A percentile compares a stretch with the other conserved stretches of the same genome.
phyloP scores from a whole-genome alignment of 2,113 vertebrate species.

The Melozone crissalis region DNA sequence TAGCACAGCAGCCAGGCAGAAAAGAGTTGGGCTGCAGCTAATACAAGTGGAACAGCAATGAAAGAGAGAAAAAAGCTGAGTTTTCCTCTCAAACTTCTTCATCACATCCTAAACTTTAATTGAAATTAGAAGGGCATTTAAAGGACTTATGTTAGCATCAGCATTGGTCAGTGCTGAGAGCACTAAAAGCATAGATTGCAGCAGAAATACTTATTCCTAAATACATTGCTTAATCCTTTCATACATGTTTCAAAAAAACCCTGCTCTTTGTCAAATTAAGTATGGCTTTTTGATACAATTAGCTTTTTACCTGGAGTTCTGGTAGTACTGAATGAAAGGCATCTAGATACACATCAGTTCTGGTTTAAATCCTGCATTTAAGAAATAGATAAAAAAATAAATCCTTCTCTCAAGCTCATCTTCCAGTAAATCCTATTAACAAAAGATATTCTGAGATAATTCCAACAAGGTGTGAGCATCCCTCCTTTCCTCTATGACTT shows the following conservation, averaged over 20 bases:
- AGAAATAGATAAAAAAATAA: not conserved
- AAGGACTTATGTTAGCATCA: not conserved
- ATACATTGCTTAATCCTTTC: not conserved
- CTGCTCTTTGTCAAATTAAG: not conserved
- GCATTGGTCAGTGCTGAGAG: not conserved
- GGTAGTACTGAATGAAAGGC: not conserved
- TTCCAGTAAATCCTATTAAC: conserved; percentile 13
- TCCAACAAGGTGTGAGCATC: not conserved
- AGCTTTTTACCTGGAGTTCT: not conserved
- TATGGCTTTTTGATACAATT: not conserved
- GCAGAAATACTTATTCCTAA: not conserved
- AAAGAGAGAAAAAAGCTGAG: not conserved
- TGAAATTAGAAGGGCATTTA: not conserved
- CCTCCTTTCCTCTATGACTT: not conserved
- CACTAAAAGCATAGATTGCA: not conserved
- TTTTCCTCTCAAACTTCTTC: not conserved
- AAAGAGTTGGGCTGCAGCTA: not conserved
- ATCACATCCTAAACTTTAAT: not conserved
- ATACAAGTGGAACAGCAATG: not conserved
- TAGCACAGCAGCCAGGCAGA: not conserved
- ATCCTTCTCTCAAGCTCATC: not conserved
- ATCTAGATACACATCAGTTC: not conserved
- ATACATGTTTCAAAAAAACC: not conserved
- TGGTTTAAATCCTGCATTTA: not conserved
- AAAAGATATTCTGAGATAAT: not conserved